These are phyloP conservation scores for Tetheella fluctuosa DNA, from an alignment of 2,888 invertebrate species.

Conservation along the genomic window DNA sequence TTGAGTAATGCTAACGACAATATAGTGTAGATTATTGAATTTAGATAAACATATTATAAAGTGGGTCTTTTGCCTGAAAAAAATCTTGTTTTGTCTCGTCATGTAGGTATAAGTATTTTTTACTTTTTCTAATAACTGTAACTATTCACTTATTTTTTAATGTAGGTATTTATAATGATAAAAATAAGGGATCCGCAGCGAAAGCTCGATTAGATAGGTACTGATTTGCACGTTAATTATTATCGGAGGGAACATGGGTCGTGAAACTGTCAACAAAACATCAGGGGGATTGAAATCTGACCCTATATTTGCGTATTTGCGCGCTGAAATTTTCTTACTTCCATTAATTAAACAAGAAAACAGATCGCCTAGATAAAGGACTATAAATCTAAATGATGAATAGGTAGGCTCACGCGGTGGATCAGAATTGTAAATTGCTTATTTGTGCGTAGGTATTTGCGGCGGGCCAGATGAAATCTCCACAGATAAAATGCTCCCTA, in stretches of 20 bases:
- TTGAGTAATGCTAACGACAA: no score
- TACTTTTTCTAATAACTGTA: no score
- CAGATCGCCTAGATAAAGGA: conserved; percentile 79
- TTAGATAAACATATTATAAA: no score
- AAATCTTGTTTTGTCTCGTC: no score
- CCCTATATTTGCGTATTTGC: conserved; percentile 40
- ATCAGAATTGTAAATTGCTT: conserved; percentile 79
- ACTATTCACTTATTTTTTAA: no score
- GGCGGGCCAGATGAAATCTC: conserved; percentile 35
- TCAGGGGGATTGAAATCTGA: conserved; percentile 43
- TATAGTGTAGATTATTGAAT: no score
- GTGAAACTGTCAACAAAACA: conserved; percentile 40
- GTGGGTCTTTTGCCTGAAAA: no score
- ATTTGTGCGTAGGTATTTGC: conserved; percentile 60
- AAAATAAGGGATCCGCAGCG: no score
- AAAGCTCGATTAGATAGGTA: background rate
- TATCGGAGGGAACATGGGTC: conserved; percentile 31
- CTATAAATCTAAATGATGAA: conserved; percentile 83
- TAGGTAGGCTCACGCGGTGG: conserved; percentile 69
- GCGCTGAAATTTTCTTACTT: conserved; percentile 68
- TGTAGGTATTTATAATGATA: no score
- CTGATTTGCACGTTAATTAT: conserved; percentile 2
- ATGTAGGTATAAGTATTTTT: no score
- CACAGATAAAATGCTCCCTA: conserved; percentile 32
- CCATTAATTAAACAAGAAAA: conserved; percentile 81